Conservation (phyloP, 2,888 invertebrate species). For the Ochropleura leucogaster region DNA sequence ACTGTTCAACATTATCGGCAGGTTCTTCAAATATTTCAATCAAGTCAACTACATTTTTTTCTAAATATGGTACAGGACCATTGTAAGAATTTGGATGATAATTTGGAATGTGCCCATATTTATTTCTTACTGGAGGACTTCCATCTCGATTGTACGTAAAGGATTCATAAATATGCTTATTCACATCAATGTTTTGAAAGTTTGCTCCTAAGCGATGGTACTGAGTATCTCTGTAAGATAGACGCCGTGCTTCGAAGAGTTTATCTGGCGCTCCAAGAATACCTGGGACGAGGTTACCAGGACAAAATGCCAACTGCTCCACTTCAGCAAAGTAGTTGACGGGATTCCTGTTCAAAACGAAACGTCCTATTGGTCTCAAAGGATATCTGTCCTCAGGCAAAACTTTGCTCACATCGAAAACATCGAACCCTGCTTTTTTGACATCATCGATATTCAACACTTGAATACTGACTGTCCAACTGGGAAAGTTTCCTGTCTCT, state of each 20-base stretch:
- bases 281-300: conserved; percentile 96
- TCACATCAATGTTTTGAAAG: conserved; percentile 97
- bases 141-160: conserved; percentile 97
- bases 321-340: conserved; percentile 97
- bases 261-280: conserved; percentile 97
- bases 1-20: conserved; percentile 96
- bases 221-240: conserved; percentile 97
- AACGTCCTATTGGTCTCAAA: conserved; percentile 94
- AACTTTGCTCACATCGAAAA: conserved; percentile 97
- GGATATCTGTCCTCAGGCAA: conserved; percentile 95
- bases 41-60: conserved; percentile 88
- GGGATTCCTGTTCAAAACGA: conserved; percentile 96
- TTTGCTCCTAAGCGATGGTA: conserved; percentile 96
- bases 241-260: conserved; percentile 95
- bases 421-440: conserved; percentile 94
- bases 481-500: conserved; percentile 92
- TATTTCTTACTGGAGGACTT: conserved; percentile 92
- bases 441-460: conserved; percentile 95
- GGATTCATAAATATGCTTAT: conserved; percentile 94
- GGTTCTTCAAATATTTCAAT: conserved; percentile 92
- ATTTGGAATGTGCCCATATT: conserved; percentile 96
- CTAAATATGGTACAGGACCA: conserved; percentile 93
- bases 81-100: conserved; percentile 98
- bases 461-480: conserved; percentile 95
- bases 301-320: conserved; percentile 97